A percentile compares a stretch with the other conserved stretches of the same genome.
Evolutionary conservation across 2,113 vertebrate species (phyloP).

Genomic region (Rhinichthys klamathensis): DNA sequence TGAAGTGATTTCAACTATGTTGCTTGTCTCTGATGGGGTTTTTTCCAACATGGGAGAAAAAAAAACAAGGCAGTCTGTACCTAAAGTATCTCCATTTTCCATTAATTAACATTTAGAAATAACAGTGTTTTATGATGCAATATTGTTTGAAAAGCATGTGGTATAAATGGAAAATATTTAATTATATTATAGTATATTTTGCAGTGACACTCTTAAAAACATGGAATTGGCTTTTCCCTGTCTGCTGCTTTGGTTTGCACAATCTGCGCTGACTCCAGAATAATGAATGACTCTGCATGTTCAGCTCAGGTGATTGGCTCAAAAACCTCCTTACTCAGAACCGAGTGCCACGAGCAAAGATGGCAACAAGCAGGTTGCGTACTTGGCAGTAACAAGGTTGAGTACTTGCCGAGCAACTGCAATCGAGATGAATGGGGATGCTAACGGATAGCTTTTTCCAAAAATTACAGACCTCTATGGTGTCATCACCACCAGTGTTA

Average conservation of each 20-base stretch:
- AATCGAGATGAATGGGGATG: not conserved
- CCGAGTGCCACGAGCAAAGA: not conserved
- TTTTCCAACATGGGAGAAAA: not conserved
- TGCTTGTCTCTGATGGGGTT: not conserved
- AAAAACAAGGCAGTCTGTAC: not conserved
- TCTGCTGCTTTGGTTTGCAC: not conserved
- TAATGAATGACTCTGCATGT: conserved; percentile 2
- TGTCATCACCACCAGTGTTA: not conserved
- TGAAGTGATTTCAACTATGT: not conserved
- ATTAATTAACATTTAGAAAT: not conserved
- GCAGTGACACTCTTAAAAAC: not conserved
- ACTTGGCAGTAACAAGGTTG: not conserved
- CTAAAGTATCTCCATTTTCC: not conserved
- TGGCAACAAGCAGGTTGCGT: not conserved
- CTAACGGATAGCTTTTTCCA: not conserved
- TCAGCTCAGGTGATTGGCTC: conserved; percentile 28
- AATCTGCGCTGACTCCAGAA: not conserved
- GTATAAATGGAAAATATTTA: not conserved
- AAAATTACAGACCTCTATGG: not conserved
- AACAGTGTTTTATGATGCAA: not conserved
- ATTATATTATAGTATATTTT: not conserved
- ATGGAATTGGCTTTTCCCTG: not conserved
- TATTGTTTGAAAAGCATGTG: not conserved
- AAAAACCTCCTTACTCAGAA: not conserved
- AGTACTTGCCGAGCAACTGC: not conserved